Conservation (phyloP, 2,113 vertebrate species). For the Muntiacus muntjak region DNA sequence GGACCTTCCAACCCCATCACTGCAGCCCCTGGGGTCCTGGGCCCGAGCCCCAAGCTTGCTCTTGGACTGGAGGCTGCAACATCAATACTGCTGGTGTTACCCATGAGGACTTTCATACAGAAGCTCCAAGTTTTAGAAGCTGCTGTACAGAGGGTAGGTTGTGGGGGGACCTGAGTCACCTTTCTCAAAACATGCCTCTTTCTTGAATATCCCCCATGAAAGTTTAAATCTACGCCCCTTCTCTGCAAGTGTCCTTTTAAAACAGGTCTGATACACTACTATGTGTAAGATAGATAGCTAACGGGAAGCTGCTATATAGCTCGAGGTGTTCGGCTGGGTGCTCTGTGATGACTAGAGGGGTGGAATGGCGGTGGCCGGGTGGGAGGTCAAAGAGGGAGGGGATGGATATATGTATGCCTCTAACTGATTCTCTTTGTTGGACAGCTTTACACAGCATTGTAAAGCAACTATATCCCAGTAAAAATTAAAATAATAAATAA, state of each 20-base stretch:
- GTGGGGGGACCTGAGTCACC: background rate
- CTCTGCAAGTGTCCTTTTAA: background rate
- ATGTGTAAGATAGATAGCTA: background rate
- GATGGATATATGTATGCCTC: background rate
- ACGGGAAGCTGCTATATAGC: background rate
- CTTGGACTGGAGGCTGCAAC: background rate
- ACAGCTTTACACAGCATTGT: background rate
- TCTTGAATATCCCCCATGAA: background rate
- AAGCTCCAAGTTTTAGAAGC: background rate
- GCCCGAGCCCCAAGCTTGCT: background rate
- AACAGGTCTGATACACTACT: background rate
- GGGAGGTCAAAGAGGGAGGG: background rate
- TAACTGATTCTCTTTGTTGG: background rate
- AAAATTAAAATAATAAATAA: background rate
- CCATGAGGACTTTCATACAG: accelerated
- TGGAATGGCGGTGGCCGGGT: background rate
- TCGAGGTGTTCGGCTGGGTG: background rate
- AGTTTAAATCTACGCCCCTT: background rate
- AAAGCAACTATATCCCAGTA: background rate
- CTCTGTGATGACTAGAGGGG: background rate
- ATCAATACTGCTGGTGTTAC: accelerated
- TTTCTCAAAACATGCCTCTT: background rate
- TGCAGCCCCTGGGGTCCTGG: background rate
- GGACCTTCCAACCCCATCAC: too few species aligned
- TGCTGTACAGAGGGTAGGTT: background rate